Conservation (phyloP, 2,797 vertebrate species). For the Geotrypetes seraphini region DNA sequence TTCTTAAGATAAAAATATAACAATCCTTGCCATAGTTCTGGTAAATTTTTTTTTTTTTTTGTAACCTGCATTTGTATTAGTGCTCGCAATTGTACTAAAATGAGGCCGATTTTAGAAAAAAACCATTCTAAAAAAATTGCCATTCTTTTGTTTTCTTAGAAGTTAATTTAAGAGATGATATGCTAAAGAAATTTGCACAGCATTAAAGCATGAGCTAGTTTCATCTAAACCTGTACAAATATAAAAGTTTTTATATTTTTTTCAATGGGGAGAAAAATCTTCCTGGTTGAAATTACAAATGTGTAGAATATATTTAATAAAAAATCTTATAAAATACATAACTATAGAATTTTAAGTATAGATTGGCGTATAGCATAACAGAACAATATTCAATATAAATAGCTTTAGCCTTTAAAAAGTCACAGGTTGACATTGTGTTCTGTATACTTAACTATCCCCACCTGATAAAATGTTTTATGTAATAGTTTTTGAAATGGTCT, state of each 20-base stretch:
- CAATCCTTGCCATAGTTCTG: slow-evolving; percentile 42
- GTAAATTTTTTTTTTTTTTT: slow-evolving; percentile 53
- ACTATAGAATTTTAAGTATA: slow-evolving; percentile 86
- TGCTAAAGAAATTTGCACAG: slow-evolving; percentile 82
- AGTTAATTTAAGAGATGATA: slow-evolving; percentile 56
- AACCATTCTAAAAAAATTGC: slow-evolving; percentile 39
- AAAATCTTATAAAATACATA: slow-evolving; percentile 86
- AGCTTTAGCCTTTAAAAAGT: slow-evolving; percentile 76
- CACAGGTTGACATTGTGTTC: slow-evolving; percentile 71
- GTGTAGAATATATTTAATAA: slow-evolving; percentile 99
- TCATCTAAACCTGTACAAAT: slow-evolving; percentile 76
- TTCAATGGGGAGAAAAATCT: slow-evolving; percentile 78
- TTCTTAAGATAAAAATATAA: slow-evolving; percentile 34
- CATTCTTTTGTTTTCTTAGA: slow-evolving; percentile 55
- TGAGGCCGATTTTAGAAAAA: slow-evolving; percentile 46
- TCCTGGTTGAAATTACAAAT: slow-evolving; percentile 78
- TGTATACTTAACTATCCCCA: slow-evolving; percentile 60
- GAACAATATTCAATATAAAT: slow-evolving; percentile 77
- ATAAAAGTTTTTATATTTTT: slow-evolving; percentile 87
- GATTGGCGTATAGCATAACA: slow-evolving; percentile 86
- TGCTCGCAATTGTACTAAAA: slow-evolving; percentile 65
- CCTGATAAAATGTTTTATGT: slow-evolving; percentile 55
- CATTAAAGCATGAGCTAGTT: slow-evolving; percentile 82
- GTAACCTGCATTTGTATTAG: slow-evolving; percentile 65
- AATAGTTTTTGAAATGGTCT: slow-evolving; percentile 53